Percentiles rank a stretch among this genome's conserved stretches.
These are phyloP conservation scores for Actinemys pallida DNA, from an alignment of 2,113 vertebrate genomes.

Conservation along the genomic window DNA sequence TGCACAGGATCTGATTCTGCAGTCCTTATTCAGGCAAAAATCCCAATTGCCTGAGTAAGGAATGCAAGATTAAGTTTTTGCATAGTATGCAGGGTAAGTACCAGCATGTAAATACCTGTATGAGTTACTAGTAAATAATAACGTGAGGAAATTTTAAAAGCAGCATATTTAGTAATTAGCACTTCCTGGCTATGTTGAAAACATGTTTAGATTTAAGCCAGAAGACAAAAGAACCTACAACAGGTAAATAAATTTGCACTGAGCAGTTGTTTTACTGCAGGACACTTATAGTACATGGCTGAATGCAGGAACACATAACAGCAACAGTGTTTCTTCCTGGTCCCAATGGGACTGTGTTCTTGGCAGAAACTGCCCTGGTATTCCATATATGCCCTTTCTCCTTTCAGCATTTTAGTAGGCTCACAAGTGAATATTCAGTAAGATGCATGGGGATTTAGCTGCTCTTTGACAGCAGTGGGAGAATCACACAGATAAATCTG, in stretches of 20 bases:
- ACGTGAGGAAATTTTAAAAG: not conserved
- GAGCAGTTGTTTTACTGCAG: not conserved
- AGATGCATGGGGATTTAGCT: not conserved
- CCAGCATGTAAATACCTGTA: not conserved
- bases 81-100: not conserved
- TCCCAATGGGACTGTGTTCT: not conserved
- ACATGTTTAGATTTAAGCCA: not conserved
- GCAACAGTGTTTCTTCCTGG: not conserved
- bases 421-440: not conserved
- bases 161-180: not conserved
- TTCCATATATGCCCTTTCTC: not conserved
- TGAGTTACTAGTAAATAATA: not conserved
- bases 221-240: not conserved
- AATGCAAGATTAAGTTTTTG: not conserved
- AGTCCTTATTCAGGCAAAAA: constrained; percentile 27
- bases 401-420: not conserved
- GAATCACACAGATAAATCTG: not conserved
- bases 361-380: not conserved
- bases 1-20: not conserved
- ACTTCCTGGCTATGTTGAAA: too few species aligned
- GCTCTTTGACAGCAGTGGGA: not conserved
- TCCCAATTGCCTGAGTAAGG: not conserved
- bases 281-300: not conserved
- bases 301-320: constrained; percentile 2
- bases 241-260: not conserved